Percentiles rank a stretch among this genome's conserved stretches.
Conservation (phyloP, 2,113 vertebrate genomes). For the Aviceda subcristata region DNA sequence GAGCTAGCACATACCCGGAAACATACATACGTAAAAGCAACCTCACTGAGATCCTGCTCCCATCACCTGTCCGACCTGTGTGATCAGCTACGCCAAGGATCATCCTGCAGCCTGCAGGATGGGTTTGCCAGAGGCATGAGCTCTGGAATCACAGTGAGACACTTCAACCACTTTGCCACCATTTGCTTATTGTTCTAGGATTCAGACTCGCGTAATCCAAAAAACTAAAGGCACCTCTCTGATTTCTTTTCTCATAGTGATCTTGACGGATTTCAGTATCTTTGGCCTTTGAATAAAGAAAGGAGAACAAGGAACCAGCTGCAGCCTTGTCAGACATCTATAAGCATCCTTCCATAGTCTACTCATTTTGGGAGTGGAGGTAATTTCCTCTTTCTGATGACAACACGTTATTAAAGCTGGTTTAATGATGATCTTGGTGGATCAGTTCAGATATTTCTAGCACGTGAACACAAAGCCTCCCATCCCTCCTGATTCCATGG, state of each 20-base stretch:
- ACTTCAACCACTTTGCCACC: not conserved
- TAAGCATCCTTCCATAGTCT: not conserved
- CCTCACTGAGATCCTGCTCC: not conserved
- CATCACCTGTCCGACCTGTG: not conserved
- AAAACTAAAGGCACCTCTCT: not conserved
- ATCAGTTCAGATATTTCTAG: not conserved
- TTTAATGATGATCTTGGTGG: not conserved
- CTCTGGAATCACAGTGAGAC: not conserved
- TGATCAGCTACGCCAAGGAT: not conserved
- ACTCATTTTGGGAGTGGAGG: not conserved
- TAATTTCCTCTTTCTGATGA: not conserved
- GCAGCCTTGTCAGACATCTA: not conserved
- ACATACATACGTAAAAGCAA: fast-evolving
- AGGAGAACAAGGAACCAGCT: not conserved
- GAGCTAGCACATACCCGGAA: too few relatives aligned
- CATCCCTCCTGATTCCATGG: not conserved
- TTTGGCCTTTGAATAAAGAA: not conserved
- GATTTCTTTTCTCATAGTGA: not conserved
- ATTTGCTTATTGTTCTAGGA: not conserved
- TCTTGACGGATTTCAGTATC: not conserved
- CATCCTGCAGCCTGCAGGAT: not conserved
- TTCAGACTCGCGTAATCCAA: not conserved
- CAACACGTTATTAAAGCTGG: not conserved
- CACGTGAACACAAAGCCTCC: not conserved
- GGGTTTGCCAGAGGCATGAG: not conserved